Evolutionary conservation across 2,113 vertebrate species (phyloP).

Genomic region (Gymnocephalus cernua): DNA sequence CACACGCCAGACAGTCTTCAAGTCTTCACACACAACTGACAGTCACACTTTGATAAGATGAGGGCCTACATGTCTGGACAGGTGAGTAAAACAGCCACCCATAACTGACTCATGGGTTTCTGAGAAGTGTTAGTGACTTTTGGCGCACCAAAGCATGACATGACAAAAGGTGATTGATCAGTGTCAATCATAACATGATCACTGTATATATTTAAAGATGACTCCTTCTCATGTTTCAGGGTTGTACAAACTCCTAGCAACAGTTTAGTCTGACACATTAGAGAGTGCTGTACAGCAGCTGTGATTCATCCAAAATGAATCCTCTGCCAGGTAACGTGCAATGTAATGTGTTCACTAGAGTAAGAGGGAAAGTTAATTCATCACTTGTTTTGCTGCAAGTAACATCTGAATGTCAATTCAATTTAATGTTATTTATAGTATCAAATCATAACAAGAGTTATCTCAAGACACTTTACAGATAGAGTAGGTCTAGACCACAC

Average conservation of each 20-base stretch:
- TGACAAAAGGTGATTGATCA: not conserved
- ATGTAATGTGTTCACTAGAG: not conserved
- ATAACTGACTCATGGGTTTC: constrained; percentile 43
- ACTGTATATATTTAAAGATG: not conserved
- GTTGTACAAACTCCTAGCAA: not conserved
- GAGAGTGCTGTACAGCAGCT: too few species aligned
- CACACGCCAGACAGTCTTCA: constrained; percentile 6
- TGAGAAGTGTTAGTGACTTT: not conserved
- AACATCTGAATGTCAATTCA: constrained; percentile 3
- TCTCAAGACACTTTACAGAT: too few species aligned
- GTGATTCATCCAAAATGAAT: constrained; percentile 12
- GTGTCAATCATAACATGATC: not conserved
- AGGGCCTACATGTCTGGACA: constrained; percentile 43
- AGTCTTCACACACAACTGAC: not conserved
- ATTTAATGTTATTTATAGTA: too few species aligned
- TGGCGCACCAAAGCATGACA: not conserved
- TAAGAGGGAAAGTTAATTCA: constrained; percentile 40
- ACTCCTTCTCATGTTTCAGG: constrained; percentile 7
- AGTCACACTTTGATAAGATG: constrained; percentile 25
- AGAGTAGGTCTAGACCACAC: too few species aligned
- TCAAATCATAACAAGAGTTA: too few species aligned
- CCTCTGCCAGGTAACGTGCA: not conserved
- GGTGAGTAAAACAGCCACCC: not conserved
- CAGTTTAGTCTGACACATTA: not conserved
- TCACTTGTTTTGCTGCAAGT: constrained; percentile 38